Evolutionary conservation across 2,797 vertebrate species (phyloP), one percentile per base, ranked within the genome.

Genomic region (Enteromius mattozi): DNA sequence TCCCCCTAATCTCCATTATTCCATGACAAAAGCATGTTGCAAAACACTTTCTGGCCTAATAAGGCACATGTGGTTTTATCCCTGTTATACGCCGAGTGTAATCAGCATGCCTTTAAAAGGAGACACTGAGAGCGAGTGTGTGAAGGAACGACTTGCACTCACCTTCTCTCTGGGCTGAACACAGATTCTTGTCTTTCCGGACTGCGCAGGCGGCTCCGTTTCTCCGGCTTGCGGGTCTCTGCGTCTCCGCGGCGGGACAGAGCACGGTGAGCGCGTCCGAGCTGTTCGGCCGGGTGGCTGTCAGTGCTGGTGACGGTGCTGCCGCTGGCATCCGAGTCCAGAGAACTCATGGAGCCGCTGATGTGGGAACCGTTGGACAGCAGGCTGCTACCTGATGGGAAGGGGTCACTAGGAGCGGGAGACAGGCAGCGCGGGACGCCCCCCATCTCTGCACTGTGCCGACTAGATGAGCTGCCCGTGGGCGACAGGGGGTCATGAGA

Each of bases 331-430:
- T 96, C 96, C 0, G 96, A 96, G 89, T 96, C 96, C 80, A 96
- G 91, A 0, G 95, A 96, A 90, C 96, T 96, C 88, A 95, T 93
- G 0, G 96, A 96, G 88, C 95, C 95, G 10, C 96, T 96, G 88
- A 96, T 96, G 92, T 96, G 95, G 2, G 95, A 96, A 86, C 96
- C 96, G 4, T 96, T 96, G 69, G 96, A 96, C 75, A 96, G 94
- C 87, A 96, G 89, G 76, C 95, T 95, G 92, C 93, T 95, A 75
- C 94, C 94, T 0, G 95, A 96, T 51, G 96, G 96, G 87, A 96
- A 96, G 75, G 96, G 95, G 90, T 96, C 95, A 0, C 95, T 96
- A 87, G 95, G 94, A 2, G 92, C 93, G 0, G 95, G 96, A 1
- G 96, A 96, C 2, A 90, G 91, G 90, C 96, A 96, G 61, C 94